phyloP scores from a whole-genome alignment of 2,888 invertebrate species.

The Electrophaes corylata region DNA sequence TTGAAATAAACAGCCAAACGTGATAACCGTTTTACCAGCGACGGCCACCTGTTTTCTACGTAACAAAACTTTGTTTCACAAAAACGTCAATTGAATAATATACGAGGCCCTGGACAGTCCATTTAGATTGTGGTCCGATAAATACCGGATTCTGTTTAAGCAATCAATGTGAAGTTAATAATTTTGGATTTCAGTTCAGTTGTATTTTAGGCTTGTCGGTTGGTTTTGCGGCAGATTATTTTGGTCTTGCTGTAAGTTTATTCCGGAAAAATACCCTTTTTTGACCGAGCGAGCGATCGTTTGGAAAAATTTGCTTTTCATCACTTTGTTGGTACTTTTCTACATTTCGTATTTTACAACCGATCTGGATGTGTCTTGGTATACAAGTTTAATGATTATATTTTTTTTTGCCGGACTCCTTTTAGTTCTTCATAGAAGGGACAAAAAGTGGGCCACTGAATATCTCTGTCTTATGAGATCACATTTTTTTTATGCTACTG shows the following conservation, averaged over 20 bases:
- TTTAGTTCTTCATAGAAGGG: no score
- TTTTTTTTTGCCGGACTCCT: no score
- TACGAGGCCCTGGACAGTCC: slow-evolving; percentile 50
- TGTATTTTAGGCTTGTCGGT: slow-evolving; percentile 4
- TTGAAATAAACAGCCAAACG: no score
- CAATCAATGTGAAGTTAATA: slow-evolving; percentile 23
- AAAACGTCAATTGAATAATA: slow-evolving; percentile 60
- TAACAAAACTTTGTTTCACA: slow-evolving; percentile 47
- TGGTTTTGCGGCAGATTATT: background rate
- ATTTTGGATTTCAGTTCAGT: slow-evolving; percentile 11
- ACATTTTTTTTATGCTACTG: no score
- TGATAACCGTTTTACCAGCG: background rate
- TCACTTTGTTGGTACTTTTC: no score
- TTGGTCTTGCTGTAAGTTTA: background rate
- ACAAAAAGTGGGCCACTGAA: no score
- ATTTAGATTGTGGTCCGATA: slow-evolving; percentile 60
- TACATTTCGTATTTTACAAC: no score
- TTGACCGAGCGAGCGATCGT: no score
- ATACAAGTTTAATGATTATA: no score
- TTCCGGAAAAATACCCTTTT: background rate
- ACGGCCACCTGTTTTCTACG: background rate
- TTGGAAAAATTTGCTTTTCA: no score
- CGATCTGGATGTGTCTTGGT: no score
- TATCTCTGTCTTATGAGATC: no score
- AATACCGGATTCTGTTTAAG: slow-evolving; percentile 39